Conservation (phyloP, 2,888 invertebrate species). For the Morinoia aosen region DNA sequence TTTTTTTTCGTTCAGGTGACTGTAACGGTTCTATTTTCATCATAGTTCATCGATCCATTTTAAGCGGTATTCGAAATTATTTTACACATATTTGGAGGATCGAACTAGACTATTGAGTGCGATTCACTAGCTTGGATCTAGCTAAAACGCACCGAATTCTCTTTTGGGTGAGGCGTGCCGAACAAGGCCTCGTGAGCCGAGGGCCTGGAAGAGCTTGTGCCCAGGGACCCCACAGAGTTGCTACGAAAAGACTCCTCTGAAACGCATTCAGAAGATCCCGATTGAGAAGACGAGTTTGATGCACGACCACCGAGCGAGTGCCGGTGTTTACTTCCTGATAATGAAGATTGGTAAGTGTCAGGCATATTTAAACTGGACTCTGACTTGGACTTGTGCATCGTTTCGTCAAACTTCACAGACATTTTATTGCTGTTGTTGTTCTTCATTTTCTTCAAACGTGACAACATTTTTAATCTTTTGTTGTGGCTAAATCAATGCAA, state of each 20-base stretch:
- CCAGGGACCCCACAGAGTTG: background rate
- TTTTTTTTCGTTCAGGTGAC: too few relatives aligned
- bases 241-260: background rate
- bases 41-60: background rate
- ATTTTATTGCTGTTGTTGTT: background rate
- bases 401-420: conserved; percentile 34
- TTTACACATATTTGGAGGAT: background rate
- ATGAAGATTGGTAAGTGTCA: background rate
- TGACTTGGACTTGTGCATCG: conserved; percentile 14
- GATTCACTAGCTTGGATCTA: background rate
- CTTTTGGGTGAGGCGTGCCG: background rate
- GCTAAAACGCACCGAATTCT: background rate
- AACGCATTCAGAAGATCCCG: background rate
- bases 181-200: conserved; percentile 5
- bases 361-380: background rate
- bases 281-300: conserved; percentile 13
- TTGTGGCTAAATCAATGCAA: background rate
- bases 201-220: background rate
- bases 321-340: background rate
- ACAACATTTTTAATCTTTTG: background rate
- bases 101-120: background rate
- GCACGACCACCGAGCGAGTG: background rate
- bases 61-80: background rate
- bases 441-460: conserved; percentile 25
- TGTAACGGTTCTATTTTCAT: background rate